Conservation (phyloP, 2,797 vertebrate species). For the Spizella passerina region DNA sequence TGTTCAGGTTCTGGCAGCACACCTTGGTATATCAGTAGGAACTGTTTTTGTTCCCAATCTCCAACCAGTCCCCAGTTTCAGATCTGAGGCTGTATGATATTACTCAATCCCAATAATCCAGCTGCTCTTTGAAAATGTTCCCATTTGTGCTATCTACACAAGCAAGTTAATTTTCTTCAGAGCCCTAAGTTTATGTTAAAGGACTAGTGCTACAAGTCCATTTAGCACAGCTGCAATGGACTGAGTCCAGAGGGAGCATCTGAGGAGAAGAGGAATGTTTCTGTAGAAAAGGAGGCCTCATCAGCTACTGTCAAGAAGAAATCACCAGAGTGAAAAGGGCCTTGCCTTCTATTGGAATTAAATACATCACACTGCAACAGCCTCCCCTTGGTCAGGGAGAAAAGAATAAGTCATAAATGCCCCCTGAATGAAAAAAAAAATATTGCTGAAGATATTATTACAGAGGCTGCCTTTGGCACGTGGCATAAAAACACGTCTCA, state of each 20-base stretch:
- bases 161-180: constrained; percentile 1
- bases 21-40: background rate
- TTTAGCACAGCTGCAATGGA: background rate
- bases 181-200: background rate
- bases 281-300: background rate
- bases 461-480: background rate
- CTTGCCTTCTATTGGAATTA: background rate
- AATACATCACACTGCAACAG: no score
- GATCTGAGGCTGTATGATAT: background rate
- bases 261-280: background rate
- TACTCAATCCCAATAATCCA: background rate
- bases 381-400: background rate
- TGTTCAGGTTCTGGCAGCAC: background rate
- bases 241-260: background rate
- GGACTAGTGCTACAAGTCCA: background rate
- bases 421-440: background rate
- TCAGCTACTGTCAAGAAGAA: background rate
- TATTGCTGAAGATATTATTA: background rate
- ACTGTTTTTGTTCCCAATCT: background rate
- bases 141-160: background rate
- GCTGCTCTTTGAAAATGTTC: background rate
- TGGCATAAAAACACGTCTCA: background rate
- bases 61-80: background rate
- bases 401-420: background rate
- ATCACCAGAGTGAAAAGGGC: background rate